phyloP scores from a whole-genome alignment of 2,888 invertebrate genomes.

The Drosophila mimica region DNA sequence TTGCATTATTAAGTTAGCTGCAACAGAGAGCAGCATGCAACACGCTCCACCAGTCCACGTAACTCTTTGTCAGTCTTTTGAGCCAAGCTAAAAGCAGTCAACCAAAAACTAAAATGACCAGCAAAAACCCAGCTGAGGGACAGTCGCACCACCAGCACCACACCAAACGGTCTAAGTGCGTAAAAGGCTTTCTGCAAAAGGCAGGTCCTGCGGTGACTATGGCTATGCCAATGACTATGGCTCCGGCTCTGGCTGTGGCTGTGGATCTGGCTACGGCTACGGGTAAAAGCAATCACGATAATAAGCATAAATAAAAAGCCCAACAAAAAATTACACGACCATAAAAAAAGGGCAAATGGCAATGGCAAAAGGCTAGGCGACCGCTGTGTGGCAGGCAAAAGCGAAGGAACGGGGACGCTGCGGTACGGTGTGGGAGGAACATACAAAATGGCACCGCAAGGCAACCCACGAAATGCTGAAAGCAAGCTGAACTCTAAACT shows the following conservation, averaged over 20 bases:
- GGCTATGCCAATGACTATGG: constrained; percentile 4
- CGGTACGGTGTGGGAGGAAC: constrained; percentile 4
- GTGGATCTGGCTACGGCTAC: constrained; percentile 23
- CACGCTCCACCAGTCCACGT: constrained; percentile 27
- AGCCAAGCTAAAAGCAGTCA: constrained; percentile 8
- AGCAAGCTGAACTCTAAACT: background rate
- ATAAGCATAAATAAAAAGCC: constrained; percentile 77
- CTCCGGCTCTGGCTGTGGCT: constrained; percentile 10
- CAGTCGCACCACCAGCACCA: constrained; percentile 12
- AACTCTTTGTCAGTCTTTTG: constrained; percentile 24
- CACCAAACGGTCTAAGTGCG: constrained; percentile 32
- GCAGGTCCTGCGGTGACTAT: constrained; percentile 34
- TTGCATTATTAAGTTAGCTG: constrained; percentile 75
- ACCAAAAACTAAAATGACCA: constrained; percentile 24
- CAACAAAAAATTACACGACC: constrained; percentile 74
- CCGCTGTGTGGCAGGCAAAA: background rate
- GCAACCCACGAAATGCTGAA: constrained; percentile 41
- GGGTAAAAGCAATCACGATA: constrained; percentile 74
- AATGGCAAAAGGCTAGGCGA: constrained; percentile 32
- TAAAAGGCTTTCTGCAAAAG: constrained; percentile 33
- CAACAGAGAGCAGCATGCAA: constrained; percentile 31
- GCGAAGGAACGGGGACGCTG: background rate
- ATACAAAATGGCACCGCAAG: constrained; percentile 55
- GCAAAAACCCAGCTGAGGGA: constrained; percentile 19
- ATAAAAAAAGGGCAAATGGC: constrained; percentile 70